A percentile compares a stretch with the other conserved stretches of the same genome.
Conservation (phyloP, 2,113 vertebrate genomes). For the Phoenicopterus ruber region DNA sequence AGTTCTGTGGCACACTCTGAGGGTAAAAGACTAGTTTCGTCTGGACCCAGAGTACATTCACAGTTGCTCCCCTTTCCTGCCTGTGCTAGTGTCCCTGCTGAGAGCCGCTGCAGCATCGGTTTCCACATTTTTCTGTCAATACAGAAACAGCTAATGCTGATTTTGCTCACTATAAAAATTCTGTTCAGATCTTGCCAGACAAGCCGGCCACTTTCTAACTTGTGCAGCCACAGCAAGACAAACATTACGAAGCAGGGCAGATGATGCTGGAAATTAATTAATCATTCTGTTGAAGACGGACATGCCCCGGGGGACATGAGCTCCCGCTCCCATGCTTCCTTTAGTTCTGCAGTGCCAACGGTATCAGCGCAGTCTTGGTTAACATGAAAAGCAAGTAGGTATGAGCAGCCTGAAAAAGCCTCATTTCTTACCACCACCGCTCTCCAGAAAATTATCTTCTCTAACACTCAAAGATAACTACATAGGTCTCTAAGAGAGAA, state of each 20-base stretch:
- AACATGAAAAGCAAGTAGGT: neutral
- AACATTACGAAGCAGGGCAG: neutral
- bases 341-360: neutral
- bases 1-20: neutral
- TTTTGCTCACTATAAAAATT: neutral
- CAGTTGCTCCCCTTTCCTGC: neutral
- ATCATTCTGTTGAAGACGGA: neutral
- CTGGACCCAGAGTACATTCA: neutral
- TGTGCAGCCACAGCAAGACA: neutral
- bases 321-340: neutral
- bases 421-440: neutral
- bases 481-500: neutral
- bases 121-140: neutral
- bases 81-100: neutral
- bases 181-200: neutral
- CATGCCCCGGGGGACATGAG: neutral
- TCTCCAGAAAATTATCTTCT: neutral
- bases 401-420: neutral
- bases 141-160: neutral
- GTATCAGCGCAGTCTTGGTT: neutral
- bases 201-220: neutral
- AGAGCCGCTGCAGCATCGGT: neutral
- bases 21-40: neutral
- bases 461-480: neutral
- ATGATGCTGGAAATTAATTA: neutral